Percentiles rank a stretch among this genome's conserved stretches.
These are phyloP conservation scores for Hemicordylus capensis DNA, from an alignment of 2,113 vertebrate species.

Conservation along the genomic window DNA sequence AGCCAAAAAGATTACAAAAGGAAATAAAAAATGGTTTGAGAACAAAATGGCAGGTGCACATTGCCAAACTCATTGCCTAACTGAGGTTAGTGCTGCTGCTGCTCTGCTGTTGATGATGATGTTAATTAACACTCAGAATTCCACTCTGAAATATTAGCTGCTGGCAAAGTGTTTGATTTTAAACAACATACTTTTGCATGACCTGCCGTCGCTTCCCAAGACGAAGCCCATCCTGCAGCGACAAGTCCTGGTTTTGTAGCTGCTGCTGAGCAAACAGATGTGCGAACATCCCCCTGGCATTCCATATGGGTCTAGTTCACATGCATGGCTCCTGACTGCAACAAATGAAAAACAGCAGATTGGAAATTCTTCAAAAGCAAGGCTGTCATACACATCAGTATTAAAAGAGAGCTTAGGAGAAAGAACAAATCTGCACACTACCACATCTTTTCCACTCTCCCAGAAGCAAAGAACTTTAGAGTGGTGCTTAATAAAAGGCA, in stretches of 20 bases:
- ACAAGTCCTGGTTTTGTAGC: slow-evolving; percentile 92
- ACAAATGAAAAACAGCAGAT: slow-evolving; percentile 54
- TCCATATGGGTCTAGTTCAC: slow-evolving; percentile 84
- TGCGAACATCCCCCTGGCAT: slow-evolving; percentile 91
- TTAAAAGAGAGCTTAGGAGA: slow-evolving; percentile 23
- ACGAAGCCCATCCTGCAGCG: slow-evolving; percentile 92
- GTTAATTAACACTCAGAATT: slow-evolving; percentile 30
- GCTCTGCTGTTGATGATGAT: neutral
- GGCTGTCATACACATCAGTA: slow-evolving; percentile 19
- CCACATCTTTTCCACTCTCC: neutral
- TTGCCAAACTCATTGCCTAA: neutral
- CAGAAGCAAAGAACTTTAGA: neutral
- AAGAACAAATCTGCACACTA: neutral
- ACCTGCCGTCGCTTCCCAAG: slow-evolving; percentile 87
- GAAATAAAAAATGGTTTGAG: neutral
- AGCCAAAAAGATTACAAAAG: neutral
- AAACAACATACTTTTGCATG: slow-evolving; percentile 96
- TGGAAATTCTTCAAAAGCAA: slow-evolving; percentile 46
- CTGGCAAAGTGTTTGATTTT: slow-evolving; percentile 42
- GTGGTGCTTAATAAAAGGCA: neutral
- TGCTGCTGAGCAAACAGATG: slow-evolving; percentile 93
- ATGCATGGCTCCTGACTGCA: slow-evolving; percentile 91
- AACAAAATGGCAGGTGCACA: fast-evolving
- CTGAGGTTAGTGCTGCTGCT: neutral
- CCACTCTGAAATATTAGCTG: neutral